A percentile compares a stretch with the other conserved stretches of the same genome.
Conservation (phyloP, 23 tunicate species). For the Halocynthia aurantium region DNA sequence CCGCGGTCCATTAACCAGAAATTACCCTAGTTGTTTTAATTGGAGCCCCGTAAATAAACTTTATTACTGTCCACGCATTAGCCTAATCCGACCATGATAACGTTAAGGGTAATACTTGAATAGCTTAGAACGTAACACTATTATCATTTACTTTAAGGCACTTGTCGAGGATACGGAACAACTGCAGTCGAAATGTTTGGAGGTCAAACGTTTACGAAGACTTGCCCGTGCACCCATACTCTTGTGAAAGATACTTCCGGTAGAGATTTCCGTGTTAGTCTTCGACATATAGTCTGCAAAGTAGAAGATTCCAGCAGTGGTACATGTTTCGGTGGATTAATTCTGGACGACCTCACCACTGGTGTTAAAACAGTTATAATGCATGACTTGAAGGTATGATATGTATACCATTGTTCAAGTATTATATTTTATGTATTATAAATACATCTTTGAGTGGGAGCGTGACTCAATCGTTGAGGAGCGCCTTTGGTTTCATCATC, state of each 20-base stretch:
- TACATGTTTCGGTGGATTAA: background rate
- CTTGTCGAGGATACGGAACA: conserved; percentile 3
- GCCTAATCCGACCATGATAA: too few species aligned
- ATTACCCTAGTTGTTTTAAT: too few species aligned
- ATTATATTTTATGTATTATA: too few species aligned
- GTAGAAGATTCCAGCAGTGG: background rate
- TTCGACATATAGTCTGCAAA: conserved; percentile 2
- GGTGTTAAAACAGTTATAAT: background rate
- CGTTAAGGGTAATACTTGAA: too few species aligned
- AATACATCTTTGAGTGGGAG: too few species aligned
- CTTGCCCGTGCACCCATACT: conserved; percentile 2
- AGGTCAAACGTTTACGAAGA: conserved; percentile 1
- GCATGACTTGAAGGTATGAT: conserved; percentile 1
- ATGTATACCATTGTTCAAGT: too few species aligned
- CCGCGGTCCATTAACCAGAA: too few species aligned
- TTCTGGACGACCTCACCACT: background rate
- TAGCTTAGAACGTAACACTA: too few species aligned
- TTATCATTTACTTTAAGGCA: background rate
- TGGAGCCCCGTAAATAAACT: too few species aligned
- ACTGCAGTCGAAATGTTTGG: conserved; percentile 5
- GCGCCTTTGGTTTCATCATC: too few species aligned
- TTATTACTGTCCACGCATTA: too few species aligned
- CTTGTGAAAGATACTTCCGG: conserved; percentile 1
- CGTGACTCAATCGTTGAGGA: too few species aligned
- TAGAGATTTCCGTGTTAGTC: background rate